These are phyloP conservation scores for Chanos chanos DNA, from an alignment of 2,797 vertebrate species.

Conservation along the genomic window DNA sequence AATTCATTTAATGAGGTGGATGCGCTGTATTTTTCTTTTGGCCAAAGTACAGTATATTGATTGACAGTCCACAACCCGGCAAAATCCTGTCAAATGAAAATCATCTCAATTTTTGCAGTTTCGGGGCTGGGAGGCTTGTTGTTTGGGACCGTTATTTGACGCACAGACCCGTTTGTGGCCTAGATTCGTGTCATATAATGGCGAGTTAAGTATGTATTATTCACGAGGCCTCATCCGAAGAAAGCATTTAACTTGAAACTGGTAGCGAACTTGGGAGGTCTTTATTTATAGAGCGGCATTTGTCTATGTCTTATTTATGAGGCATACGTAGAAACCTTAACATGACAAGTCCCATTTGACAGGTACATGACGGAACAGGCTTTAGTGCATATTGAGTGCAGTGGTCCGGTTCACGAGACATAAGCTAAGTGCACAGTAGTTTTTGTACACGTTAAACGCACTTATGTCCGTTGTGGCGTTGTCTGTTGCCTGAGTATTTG, in stretches of 20 bases:
- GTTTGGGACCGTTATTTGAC: conserved; percentile 67
- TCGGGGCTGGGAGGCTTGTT: conserved; percentile 47
- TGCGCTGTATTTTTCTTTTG: background rate
- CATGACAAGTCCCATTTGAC: conserved; percentile 31
- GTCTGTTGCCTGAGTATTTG: conserved; percentile 31
- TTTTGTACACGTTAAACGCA: conserved; percentile 32
- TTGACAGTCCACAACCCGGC: background rate
- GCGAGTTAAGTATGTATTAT: conserved; percentile 70
- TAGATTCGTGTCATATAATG: conserved; percentile 66
- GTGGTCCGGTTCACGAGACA: conserved; percentile 1
- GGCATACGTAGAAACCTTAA: conserved; percentile 40
- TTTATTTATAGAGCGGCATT: conserved; percentile 53
- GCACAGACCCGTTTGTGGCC: conserved; percentile 58
- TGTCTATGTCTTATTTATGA: conserved; percentile 60
- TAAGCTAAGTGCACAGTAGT: conserved; percentile 18
- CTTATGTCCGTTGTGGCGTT: conserved; percentile 26
- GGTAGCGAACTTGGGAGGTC: conserved; percentile 44
- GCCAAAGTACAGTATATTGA: background rate
- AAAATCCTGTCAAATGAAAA: background rate
- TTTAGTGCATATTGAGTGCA: conserved; percentile 31
- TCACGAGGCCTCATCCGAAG: conserved; percentile 54
- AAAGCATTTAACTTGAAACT: conserved; percentile 46
- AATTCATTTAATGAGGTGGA: too few relatives aligned
- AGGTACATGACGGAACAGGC: conserved; percentile 23
- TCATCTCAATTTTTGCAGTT: conserved; percentile 41